Conservation (phyloP, 1,140 invertebrate species). For the Coelopa frigida region DNA sequence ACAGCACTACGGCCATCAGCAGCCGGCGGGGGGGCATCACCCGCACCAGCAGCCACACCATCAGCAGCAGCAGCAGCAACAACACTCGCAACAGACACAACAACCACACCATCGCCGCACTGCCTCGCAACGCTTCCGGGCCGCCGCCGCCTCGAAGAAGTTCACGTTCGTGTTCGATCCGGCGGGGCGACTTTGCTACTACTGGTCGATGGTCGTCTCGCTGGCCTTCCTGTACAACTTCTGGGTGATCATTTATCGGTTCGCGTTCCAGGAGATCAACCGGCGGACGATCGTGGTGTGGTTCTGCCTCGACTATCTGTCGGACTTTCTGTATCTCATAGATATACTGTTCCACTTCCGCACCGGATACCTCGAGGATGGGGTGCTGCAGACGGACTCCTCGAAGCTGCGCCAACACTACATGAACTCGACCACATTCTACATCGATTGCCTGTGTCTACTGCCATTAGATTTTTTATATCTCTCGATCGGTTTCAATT, state of each 20-base stretch:
- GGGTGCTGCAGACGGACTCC: slow-evolving; percentile 92
- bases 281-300: slow-evolving; percentile 84
- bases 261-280: slow-evolving; percentile 91
- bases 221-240: slow-evolving; percentile 98
- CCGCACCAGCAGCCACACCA: slow-evolving; percentile 11
- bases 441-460: slow-evolving; percentile 96
- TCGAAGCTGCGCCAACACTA: slow-evolving; percentile 91
- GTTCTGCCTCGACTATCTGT: slow-evolving; percentile 95
- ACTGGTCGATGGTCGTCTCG: slow-evolving; percentile 95
- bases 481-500: slow-evolving; percentile 96
- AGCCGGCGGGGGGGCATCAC: slow-evolving; percentile 25
- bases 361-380: slow-evolving; percentile 93
- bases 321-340: slow-evolving; percentile 90
- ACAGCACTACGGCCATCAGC: slow-evolving; percentile 23
- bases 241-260: slow-evolving; percentile 97
- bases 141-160: slow-evolving; percentile 46
- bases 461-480: slow-evolving; percentile 97
- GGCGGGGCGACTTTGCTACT: slow-evolving; percentile 85
- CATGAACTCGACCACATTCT: slow-evolving; percentile 98
- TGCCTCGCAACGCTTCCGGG: slow-evolving; percentile 38
- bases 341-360: slow-evolving; percentile 97
- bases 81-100: slow-evolving; percentile 21
- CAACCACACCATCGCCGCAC: slow-evolving; percentile 35
- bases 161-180: slow-evolving; percentile 92
- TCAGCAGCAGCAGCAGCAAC: slow-evolving; percentile 12